Conservation (phyloP, 2,888 invertebrate species). For the Drosophila barbarae region DNA sequence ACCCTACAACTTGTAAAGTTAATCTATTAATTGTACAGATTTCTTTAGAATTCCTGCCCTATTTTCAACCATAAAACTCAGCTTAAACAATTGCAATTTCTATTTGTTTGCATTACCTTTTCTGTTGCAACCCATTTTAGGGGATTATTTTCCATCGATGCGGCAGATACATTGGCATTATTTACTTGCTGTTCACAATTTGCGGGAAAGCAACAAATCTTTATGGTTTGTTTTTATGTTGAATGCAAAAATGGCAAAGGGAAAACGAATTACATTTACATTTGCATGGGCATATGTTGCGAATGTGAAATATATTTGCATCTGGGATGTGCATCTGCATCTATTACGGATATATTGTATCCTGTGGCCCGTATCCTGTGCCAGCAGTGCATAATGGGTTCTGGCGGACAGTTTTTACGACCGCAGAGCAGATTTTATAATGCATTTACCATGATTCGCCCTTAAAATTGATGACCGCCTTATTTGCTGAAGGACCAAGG, state of each 20-base stretch:
- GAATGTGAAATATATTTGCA: background rate
- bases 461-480: background rate
- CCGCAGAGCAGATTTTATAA: background rate
- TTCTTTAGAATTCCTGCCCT: too few relatives aligned
- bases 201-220: background rate
- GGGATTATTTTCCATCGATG: background rate
- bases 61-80: too few relatives aligned
- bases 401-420: slow-evolving; percentile 13
- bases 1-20: too few relatives aligned
- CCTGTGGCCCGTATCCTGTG: slow-evolving; percentile 1
- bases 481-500: background rate
- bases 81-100: too few relatives aligned
- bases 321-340: slow-evolving; percentile 3
- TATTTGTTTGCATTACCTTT: background rate
- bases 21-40: too few relatives aligned
- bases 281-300: slow-evolving; percentile 10
- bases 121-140: background rate
- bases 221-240: background rate
- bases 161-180: background rate
- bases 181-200: slow-evolving; percentile 24
- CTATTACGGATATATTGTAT: slow-evolving; percentile 10
- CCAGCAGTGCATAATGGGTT: slow-evolving; percentile 11
- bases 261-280: slow-evolving; percentile 19
- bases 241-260: slow-evolving; percentile 1
- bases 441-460: background rate